Base-by-base conservation (phyloP, 2,113 vertebrate genomes). In the Morphnarchus princeps region DNA sequence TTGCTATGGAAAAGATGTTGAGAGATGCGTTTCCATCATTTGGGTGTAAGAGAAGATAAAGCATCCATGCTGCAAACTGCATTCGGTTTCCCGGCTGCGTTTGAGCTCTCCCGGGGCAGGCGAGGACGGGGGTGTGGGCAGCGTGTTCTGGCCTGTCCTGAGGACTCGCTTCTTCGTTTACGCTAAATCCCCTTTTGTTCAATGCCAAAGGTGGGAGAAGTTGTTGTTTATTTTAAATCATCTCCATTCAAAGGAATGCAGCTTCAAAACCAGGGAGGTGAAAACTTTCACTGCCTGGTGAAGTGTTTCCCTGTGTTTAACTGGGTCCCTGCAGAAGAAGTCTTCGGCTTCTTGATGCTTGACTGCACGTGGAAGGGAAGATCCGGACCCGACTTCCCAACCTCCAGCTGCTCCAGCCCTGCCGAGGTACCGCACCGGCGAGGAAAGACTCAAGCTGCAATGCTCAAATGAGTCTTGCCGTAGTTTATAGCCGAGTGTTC, bases 361-460 rank as follows among this genome's bases (percentile, higher is more conserved):
- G 22, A 19, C 45, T 43, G 31, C 43, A 38, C 0, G 0, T 16
- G 19, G 76, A 76, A 90, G 29, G 57, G 70, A 77, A 77, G 42
- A 50, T 34, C 29, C 5, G 15, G 34, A 50, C 17, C 25, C 1
- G 0, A 36, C 43, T 65, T 70, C 69, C 43, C 70, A 86, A 36
- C 6, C 38, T 54, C 34, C 1, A 1, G 29, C 38, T 45, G 61
- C 74, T 40, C 49, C 78, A 54, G 32, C 40, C 67, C 34, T 28
- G 38, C 38, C 3, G 6, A 83, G 40, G 7, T 24, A 54, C 45
- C 0, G 1, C 31, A 52, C 7, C 0, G 1, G 21, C 32, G 32
- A n/a, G 42, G 36, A 28, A 65, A 38, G 66, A 14, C 72, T 57
- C 24, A 18, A 62, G 78, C 47, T 73, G 65, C 71, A 62, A 10